Base-by-base conservation (phyloP, 2,888 invertebrate genomes). In the Morpho helenor region DNA sequence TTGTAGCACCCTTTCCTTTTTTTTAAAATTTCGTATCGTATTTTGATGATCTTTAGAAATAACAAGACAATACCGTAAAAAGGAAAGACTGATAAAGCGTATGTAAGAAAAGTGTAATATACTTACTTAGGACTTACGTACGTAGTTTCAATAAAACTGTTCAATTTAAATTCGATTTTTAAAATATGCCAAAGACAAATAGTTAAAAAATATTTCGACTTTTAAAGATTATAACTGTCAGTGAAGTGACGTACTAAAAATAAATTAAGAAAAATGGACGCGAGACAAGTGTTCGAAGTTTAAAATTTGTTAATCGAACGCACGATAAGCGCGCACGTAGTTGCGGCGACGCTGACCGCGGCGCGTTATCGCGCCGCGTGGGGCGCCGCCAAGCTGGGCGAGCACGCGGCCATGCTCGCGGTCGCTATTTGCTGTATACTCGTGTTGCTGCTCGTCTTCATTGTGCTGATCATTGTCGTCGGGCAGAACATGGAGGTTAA, bases 371-470 rank as follows among this genome's bases (percentile, higher is more conserved):
- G 82, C 75, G 82, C 80, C 72, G 78, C 79, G 75, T 77, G 72
- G 66, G 74, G 82, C 78, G 79, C 80, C 76, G 76, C 77, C 84
- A 88, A 87, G 79, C 89, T 90, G 91, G 89, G 91, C 80, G 91
- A 90, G 74, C 91, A 91, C 88, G 88, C 90, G 69, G 91, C 91
- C 68, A 96, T 96, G 96, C 94, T 96, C 78, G 95, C 95, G 65
- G 95, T 96, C 73, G 96, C 95, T 73, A 95, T 96, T 72, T 95
- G 95, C 88, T 96, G 95, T 84, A 95, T 96, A 76, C 91, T 96
- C 75, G 94, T 96, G 80, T 92, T 96, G 68, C 90, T 96, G 78
- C 94, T 95, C 69, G 95, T 96, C 69, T 96, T 96, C 91, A 96
- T 96, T 73, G 93, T 96, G 68, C 93, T 96, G 76, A 96, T 96